A percentile compares a stretch with the other conserved stretches of the same genome.
phyloP scores from a whole-genome alignment of 2,113 vertebrate species.

The Sceloporus undulatus region DNA sequence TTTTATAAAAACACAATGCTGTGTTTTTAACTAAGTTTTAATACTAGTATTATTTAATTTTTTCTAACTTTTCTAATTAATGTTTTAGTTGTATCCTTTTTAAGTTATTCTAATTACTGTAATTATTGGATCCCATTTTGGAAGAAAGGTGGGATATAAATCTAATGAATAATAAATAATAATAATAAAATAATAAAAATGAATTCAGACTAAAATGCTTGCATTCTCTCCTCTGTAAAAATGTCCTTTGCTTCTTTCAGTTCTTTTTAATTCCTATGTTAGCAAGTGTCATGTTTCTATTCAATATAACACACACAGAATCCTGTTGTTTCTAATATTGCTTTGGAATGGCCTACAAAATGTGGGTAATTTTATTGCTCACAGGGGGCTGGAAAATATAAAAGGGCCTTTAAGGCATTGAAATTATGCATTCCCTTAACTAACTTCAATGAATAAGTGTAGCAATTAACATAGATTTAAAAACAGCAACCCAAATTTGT shows the following conservation, averaged over 20 bases:
- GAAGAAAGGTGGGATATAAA: too few relatives aligned
- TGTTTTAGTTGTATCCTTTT: too few relatives aligned
- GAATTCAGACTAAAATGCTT: not conserved
- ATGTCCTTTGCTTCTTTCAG: not conserved
- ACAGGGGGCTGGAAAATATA: not conserved
- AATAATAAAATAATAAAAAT: not conserved
- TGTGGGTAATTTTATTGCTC: not conserved
- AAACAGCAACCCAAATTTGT: not conserved
- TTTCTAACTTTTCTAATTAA: too few relatives aligned
- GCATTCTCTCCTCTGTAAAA: not conserved
- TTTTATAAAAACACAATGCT: not conserved
- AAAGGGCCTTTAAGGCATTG: not conserved
- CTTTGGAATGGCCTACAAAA: not conserved
- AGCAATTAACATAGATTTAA: not conserved
- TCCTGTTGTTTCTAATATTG: not conserved
- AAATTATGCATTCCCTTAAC: conserved; percentile 8
- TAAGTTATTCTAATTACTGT: too few relatives aligned
- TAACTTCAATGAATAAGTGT: not conserved
- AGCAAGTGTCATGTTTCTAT: not conserved
- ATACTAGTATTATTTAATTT: too few relatives aligned
- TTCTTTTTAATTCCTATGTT: not conserved
- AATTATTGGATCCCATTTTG: too few relatives aligned
- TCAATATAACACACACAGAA: not conserved
- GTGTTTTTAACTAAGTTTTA: too few relatives aligned
- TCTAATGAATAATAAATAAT: too few relatives aligned